Evolutionary conservation across 2,797 vertebrate genomes (phyloP), one percentile per base, ranked within the genome.

Genomic region (Amniataba percoides): DNA sequence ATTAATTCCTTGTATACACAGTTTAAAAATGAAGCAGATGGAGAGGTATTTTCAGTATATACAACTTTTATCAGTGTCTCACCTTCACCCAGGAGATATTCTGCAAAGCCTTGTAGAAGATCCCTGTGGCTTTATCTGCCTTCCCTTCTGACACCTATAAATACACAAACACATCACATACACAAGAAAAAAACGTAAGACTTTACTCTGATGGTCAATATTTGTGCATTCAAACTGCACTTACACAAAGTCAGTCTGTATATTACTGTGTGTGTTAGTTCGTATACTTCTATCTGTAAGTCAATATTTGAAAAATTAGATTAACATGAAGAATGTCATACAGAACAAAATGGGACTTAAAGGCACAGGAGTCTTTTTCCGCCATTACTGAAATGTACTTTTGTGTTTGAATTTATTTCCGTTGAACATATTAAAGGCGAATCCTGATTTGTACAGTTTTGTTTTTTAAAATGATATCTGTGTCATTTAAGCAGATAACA

Each of bases 81-180:
- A 99, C 98, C 96, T 99, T 99, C 56, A 90, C 95, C 98, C 98
- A 99, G 18, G 98, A 97, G n/a, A 98, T 96, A 40, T 95, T 96
- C 87, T 99, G 98, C 77, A 99, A 94, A 0, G 97, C 98, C 93
- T 95, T 98, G 81, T 99, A 99, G 93, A 99, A 99, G 42, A 99
- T 93, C 14, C 97, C 97, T 93, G 88, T 97, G 83, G 96, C 97
- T 88, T 95, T 95, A 84, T 98, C 97, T 74, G 90, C 91, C 72
- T 96, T 95, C 59, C 97, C 97, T 74, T 97, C 92, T 52, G 96
- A 97, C 71, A 95, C 95, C 98, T 99, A 83, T 57, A 80, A 58
- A 80, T 31, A 74, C 55, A 69, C 18, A 80, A 51, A 80, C 39
- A 23, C 43, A 53, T 51, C 11, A 72, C 19, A 80, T 11, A 60